Percentiles rank a stretch among this genome's conserved stretches.
Evolutionary conservation across 1,140 invertebrate genomes (phyloP).

Genomic region (Lepidurus packardi): DNA sequence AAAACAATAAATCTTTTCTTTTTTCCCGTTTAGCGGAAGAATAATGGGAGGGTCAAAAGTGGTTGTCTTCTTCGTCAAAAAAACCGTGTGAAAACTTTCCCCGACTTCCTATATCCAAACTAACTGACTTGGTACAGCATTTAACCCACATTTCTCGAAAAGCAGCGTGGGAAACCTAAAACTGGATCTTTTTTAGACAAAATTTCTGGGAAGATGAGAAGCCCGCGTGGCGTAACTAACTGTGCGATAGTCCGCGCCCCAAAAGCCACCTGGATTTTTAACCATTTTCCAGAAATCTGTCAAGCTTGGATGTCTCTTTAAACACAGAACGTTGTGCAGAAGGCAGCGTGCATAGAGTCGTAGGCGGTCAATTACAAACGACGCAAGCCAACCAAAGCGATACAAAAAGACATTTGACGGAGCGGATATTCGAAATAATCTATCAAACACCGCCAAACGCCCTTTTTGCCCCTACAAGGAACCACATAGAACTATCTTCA

Average conservation of each 20-base stretch:
- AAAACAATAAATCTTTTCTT: neutral
- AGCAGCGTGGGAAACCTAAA: conserved; percentile 2
- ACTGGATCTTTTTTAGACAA: neutral
- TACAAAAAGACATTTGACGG: neutral
- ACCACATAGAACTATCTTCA: too few relatives aligned
- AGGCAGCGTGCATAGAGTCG: neutral
- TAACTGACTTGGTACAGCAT: neutral
- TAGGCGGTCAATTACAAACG: neutral
- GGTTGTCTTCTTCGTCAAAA: neutral
- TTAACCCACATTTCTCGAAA: conserved; percentile 14
- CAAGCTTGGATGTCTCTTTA: conserved; percentile 1
- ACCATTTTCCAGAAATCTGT: neutral
- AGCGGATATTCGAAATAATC: neutral
- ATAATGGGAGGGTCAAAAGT: neutral
- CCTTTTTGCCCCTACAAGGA: neutral
- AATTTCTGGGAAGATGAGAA: conserved; percentile 10
- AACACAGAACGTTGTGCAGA: neutral
- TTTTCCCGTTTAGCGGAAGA: neutral
- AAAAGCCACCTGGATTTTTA: neutral
- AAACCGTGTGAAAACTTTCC: conserved; percentile 7
- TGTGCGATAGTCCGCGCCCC: neutral
- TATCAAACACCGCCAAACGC: neutral
- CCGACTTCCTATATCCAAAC: neutral
- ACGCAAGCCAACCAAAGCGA: neutral
- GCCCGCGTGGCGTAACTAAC: conserved; percentile 8